These are phyloP conservation scores for Meiosimyza decipiens DNA, from an alignment of 2,888 invertebrate species.

Conservation along the genomic window DNA sequence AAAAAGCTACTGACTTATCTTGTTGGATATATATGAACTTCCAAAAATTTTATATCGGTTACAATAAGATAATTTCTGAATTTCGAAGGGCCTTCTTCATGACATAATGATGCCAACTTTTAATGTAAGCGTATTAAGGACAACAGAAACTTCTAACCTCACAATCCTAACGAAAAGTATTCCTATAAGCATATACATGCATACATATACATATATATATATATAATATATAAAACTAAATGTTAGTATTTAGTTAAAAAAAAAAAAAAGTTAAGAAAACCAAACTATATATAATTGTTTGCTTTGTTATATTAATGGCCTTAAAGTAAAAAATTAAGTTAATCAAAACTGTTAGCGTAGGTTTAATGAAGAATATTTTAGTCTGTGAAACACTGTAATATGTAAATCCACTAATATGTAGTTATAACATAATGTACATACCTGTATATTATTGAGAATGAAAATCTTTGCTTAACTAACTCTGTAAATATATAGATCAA, in stretches of 20 bases:
- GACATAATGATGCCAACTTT: too few relatives aligned
- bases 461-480: not conserved
- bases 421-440: not conserved
- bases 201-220: not conserved
- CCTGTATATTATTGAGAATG: not conserved
- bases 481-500: conserved; percentile 1
- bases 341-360: too few relatives aligned
- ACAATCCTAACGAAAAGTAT: conserved; percentile 14
- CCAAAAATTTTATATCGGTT: too few relatives aligned
- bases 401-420: not conserved
- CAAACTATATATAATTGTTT: too few relatives aligned
- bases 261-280: too few relatives aligned
- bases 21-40: too few relatives aligned
- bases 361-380: not conserved
- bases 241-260: too few relatives aligned
- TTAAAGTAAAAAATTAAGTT: conserved; percentile 6
- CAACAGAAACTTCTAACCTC: conserved; percentile 11
- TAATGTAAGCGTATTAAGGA: too few relatives aligned
- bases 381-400: conserved; percentile 13
- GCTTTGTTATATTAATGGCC: not conserved
- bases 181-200: not conserved
- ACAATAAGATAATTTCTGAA: too few relatives aligned
- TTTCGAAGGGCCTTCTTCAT: too few relatives aligned
- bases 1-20: too few relatives aligned
- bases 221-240: not conserved